A percentile compares a stretch with the other conserved stretches of the same genome.
Conservation (phyloP, 2,797 vertebrate species). For the Stomatorhinus walkeri region DNA sequence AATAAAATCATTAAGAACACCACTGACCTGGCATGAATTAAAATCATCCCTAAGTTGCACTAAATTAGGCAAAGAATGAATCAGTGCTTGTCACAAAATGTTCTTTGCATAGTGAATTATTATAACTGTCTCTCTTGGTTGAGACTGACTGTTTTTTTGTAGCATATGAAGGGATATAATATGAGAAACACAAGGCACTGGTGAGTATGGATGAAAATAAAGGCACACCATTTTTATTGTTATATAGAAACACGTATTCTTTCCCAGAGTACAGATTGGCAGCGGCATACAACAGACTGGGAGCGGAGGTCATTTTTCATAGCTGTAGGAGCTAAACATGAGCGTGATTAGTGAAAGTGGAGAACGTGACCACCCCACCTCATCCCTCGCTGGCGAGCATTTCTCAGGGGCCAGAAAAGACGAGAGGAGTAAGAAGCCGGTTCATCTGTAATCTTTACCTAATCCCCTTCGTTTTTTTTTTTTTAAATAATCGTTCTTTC, state of each 20-base stretch:
- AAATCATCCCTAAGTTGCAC: background rate
- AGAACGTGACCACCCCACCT: conserved; percentile 18
- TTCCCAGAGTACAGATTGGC: background rate
- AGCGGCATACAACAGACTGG: background rate
- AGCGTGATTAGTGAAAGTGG: conserved; percentile 42
- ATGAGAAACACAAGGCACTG: background rate
- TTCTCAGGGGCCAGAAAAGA: conserved; percentile 51
- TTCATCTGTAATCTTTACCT: conserved; percentile 70
- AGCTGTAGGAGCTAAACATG: conserved; percentile 51
- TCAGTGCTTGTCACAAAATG: conserved; percentile 6
- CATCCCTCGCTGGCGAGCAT: conserved; percentile 48
- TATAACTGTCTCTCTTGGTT: background rate
- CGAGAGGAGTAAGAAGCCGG: conserved; percentile 52
- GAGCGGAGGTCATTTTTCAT: conserved; percentile 9
- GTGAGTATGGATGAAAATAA: conserved; percentile 1
- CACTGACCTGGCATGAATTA: background rate
- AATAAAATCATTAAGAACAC: background rate
- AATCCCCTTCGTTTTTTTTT: conserved; percentile 53
- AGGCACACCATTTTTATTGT: background rate
- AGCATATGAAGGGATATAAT: background rate
- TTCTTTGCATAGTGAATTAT: background rate
- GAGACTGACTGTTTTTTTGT: background rate
- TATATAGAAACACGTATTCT: background rate
- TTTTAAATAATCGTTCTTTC: conserved; percentile 4
- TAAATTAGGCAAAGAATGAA: conserved; percentile 3